Conservation (phyloP, 2,797 vertebrate genomes). For the Thripadectes ignobilis region DNA sequence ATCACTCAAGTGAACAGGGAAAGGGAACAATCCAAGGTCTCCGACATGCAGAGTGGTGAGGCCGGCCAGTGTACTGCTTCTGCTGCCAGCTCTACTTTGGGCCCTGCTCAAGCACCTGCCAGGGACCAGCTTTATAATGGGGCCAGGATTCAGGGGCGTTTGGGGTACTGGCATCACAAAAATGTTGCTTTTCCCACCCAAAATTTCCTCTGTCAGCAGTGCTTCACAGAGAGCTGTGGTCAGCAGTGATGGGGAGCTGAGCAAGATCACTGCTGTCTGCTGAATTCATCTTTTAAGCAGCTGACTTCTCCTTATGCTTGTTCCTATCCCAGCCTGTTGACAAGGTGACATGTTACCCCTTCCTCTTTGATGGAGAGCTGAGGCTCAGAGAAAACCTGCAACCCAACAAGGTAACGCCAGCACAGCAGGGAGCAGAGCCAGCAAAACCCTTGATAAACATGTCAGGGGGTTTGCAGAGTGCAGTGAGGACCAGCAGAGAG, state of each 20-base stretch:
- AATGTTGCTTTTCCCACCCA: background rate
- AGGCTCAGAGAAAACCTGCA: background rate
- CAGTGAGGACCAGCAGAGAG: rapidly evolving
- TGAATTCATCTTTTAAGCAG: background rate
- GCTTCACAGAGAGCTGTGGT: background rate
- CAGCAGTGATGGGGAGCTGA: background rate
- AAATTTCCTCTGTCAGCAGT: background rate
- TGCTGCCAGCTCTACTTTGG: background rate
- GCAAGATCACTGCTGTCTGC: background rate
- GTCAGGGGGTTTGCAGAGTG: background rate
- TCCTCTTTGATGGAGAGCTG: background rate
- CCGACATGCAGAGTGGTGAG: too few relatives aligned
- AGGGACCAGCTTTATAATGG: background rate
- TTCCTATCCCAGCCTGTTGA: background rate
- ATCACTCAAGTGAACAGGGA: background rate
- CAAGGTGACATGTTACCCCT: background rate
- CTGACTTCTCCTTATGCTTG: background rate
- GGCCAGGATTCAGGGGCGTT: rapidly evolving
- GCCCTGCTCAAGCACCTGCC: background rate
- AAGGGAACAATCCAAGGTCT: background rate
- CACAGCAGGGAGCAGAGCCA: background rate
- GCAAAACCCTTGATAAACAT: background rate
- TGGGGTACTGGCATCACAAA: background rate
- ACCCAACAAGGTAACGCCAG: background rate
- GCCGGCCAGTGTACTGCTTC: background rate